Evolutionary conservation across 2,888 invertebrate species (phyloP), one percentile per base, ranked within the genome.

Genomic region (Chromoteleia sp.): DNA sequence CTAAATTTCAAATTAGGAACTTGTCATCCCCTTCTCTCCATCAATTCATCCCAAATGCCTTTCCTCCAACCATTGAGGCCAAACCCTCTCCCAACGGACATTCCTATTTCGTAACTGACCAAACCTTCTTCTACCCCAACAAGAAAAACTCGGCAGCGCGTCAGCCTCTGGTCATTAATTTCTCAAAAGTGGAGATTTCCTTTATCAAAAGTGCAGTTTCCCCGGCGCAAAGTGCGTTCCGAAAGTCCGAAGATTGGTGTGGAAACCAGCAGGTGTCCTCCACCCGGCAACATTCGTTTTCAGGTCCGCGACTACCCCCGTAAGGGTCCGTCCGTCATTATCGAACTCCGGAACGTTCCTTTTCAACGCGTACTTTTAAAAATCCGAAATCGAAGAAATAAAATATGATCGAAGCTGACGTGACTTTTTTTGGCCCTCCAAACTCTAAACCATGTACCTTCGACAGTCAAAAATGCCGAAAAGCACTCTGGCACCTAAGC

Each of bases 181-280:
- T 77, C 68, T 81, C 39, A 68, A 74, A 63, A 61, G 77, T 58
- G 75, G 59, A 74, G 43, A 74, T 78, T 77, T 71, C 58, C 70
- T 70, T 70, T 77, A 74, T 81, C 81, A 81, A 81, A 81, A 74
- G 67, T 76, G 68, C 76, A 76, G 61, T 73, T 45, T 70, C 19
- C 61, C 48, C 43, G 33, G 58, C 7, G 56, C 48, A 68, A 59
- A 73, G 65, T 65, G 63, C 48, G 59, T 63, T 61, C 59, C 15
- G 68, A 48, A 77, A 63, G 74, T 78, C 65, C 65, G 63, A 74
- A 78, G 82, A 82, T 78, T 82, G 74, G 82, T 82, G 82, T 78
- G 82, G 65, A 78, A 82, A 82, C 77, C 68, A 74, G 74, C 82
- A 82, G 82, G 73, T 82, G 82, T 74, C 78, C 68, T 41, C 50